Conservation (phyloP, 2,797 vertebrate species). For the Acridotheres tristis region DNA sequence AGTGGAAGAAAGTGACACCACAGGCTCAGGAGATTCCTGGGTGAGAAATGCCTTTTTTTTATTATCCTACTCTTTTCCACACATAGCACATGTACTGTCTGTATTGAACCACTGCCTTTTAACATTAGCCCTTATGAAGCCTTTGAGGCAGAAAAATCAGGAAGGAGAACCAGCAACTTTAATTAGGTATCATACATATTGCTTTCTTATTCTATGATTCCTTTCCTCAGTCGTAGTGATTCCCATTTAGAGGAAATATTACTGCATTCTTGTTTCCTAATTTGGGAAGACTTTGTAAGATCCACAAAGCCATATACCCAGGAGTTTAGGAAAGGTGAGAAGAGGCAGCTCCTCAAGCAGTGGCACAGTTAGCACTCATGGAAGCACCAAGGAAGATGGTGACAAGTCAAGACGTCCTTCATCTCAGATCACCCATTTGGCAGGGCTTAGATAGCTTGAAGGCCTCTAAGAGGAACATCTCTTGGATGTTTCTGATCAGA, state of each 20-base stretch:
- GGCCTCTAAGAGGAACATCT: not conserved
- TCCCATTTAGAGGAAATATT: not conserved
- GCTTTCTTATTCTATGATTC: not conserved
- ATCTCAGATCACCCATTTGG: not conserved
- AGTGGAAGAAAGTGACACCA: not conserved
- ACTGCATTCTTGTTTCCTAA: not conserved
- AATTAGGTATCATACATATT: not conserved
- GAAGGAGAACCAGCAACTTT: not conserved
- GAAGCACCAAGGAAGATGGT: not conserved
- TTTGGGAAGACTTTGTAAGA: not conserved
- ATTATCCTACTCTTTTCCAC: not conserved
- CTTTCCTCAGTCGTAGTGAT: not conserved
- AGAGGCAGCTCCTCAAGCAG: not conserved
- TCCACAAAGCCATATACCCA: not conserved
- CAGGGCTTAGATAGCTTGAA: not conserved
- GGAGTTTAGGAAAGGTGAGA: not conserved
- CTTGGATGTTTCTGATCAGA: not conserved
- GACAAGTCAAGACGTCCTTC: not conserved
- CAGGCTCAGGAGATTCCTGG: not conserved
- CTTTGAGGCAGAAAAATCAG: not conserved
- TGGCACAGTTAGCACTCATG: not conserved
- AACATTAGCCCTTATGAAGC: not conserved
- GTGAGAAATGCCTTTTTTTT: not conserved
- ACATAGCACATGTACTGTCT: not conserved
- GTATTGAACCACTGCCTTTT: not conserved